These are phyloP conservation scores for Pseudococcus jackbeardsleyi DNA, from an alignment of 2,888 invertebrate species.

Conservation along the genomic window DNA sequence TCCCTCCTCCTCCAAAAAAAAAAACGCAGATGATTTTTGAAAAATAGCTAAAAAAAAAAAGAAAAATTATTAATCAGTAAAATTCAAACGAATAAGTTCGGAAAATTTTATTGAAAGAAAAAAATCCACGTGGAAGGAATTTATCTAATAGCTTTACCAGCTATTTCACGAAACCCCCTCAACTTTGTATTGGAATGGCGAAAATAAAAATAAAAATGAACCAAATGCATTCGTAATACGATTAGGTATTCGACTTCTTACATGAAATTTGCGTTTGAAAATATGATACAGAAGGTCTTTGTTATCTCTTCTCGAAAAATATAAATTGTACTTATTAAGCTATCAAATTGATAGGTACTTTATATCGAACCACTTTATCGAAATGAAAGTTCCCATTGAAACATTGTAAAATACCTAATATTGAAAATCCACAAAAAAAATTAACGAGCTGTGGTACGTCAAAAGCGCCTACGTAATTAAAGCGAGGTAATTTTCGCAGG, in stretches of 20 bases:
- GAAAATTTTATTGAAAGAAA: not conserved
- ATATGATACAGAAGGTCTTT: constrained; percentile 3
- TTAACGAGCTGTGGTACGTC: not conserved
- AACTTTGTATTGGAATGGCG: not conserved
- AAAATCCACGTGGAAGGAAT: not conserved
- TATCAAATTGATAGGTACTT: constrained; percentile 9
- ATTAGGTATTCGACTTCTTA: not conserved
- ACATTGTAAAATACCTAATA: not conserved
- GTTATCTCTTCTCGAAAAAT: not conserved
- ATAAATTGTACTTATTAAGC: not conserved
- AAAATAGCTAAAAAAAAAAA: not conserved
- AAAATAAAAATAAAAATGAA: not conserved
- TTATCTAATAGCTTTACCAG: not conserved
- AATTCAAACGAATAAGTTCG: not conserved
- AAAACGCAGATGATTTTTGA: not conserved
- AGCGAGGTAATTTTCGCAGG: not conserved
- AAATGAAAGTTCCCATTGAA: not conserved
- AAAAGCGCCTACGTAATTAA: not conserved
- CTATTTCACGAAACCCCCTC: not conserved
- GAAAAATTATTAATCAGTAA: not conserved
- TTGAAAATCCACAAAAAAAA: not conserved
- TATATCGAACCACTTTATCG: not conserved
- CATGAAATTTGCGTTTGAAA: not conserved
- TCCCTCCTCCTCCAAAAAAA: not conserved
- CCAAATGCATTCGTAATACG: not conserved